Percentiles rank a stretch among this genome's conserved stretches.
phyloP scores from a whole-genome alignment of 2,797 vertebrate species.

The Thalassophryne amazonica region DNA sequence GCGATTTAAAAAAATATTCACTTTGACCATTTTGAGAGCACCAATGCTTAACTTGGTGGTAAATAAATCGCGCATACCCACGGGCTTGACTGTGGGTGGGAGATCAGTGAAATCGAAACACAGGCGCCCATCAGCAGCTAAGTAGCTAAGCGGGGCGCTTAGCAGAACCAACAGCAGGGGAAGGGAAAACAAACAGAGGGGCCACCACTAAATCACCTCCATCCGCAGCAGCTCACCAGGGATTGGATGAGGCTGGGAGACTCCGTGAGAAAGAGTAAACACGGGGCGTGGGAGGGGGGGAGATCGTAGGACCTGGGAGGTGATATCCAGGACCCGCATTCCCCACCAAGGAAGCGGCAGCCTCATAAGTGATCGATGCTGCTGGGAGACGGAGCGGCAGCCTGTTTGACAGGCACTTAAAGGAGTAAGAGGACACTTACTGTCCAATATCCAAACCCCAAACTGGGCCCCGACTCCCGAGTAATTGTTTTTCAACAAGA shows the following conservation, averaged over 20 bases:
- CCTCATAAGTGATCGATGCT: conserved; percentile 5
- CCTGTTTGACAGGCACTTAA: background rate
- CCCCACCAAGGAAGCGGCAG: background rate
- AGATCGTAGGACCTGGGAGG: conserved; percentile 5
- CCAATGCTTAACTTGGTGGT: conserved; percentile 12
- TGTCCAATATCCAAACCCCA: background rate
- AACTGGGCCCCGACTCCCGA: background rate
- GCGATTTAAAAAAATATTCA: conserved; percentile 38
- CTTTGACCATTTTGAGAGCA: conserved; percentile 13
- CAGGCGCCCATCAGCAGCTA: conserved; percentile 43
- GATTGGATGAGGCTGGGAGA: conserved; percentile 51
- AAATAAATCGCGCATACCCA: conserved; percentile 15
- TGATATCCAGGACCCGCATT: background rate
- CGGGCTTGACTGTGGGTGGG: conserved; percentile 4
- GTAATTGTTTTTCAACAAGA: conserved; percentile 1
- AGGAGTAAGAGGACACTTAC: background rate
- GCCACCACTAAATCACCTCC: conserved; percentile 68
- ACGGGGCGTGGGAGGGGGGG: too few relatives aligned
- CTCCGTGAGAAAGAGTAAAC: conserved; percentile 43
- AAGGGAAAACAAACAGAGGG: conserved; percentile 69
- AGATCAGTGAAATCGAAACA: conserved; percentile 21
- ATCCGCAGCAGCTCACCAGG: conserved; percentile 56
- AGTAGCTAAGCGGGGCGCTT: conserved; percentile 69
- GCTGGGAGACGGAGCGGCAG: conserved; percentile 2
- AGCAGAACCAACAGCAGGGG: conserved; percentile 62